A percentile compares a stretch with the other conserved stretches of the same genome.
Conservation (phyloP, 1,140 invertebrate species). For the Trialeurodes vaporariorum region DNA sequence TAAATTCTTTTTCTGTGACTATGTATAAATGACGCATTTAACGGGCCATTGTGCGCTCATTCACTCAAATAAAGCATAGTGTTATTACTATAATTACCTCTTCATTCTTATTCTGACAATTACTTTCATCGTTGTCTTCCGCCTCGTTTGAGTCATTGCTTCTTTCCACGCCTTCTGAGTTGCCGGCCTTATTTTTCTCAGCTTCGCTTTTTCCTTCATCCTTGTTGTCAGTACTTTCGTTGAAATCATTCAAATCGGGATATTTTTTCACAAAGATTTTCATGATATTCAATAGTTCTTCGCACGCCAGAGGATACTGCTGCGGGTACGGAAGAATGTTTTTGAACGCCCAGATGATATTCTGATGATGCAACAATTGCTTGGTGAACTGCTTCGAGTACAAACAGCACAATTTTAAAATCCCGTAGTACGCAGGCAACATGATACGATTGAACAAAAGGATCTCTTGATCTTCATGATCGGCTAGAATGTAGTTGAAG, state of each 20-base stretch:
- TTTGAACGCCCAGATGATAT: constrained; percentile 92
- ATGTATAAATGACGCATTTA: no score
- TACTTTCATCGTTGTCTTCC: neutral
- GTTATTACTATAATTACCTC: no score
- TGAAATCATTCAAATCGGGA: constrained; percentile 52
- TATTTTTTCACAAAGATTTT: constrained; percentile 63
- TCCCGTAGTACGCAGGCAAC: constrained; percentile 88
- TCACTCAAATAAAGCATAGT: no score
- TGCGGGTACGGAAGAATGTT: constrained; percentile 89
- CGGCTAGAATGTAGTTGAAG: constrained; percentile 92
- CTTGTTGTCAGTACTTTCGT: neutral
- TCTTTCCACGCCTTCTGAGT: neutral
- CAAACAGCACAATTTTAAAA: constrained; percentile 78
- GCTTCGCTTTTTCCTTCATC: neutral
- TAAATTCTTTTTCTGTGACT: no score
- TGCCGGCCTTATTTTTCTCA: neutral
- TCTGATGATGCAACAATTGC: constrained; percentile 79
- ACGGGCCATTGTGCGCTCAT: no score
- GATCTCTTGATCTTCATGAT: constrained; percentile 91
- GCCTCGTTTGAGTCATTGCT: neutral
- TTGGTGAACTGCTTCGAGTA: constrained; percentile 73
- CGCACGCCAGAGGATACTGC: constrained; percentile 81
- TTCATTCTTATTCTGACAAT: no score
- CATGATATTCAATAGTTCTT: constrained; percentile 83
- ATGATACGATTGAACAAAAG: constrained; percentile 85